Conservation (phyloP, 2,888 invertebrate species). For the Papilio protenor region DNA sequence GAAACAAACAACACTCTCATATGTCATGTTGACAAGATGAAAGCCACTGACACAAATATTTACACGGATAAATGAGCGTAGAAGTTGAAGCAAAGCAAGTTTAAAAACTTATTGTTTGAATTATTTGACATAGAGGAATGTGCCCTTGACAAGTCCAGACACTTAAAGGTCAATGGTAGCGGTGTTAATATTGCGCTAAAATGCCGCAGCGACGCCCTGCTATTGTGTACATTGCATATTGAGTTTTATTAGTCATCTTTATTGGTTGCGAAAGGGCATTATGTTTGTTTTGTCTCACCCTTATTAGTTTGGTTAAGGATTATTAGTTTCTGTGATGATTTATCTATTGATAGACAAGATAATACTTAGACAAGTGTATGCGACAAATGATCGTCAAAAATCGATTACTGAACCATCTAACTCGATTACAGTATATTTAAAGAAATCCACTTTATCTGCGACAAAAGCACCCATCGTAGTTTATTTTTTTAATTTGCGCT, state of each 20-base stretch:
- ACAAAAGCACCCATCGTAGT: not conserved
- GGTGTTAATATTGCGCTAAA: conserved; percentile 78
- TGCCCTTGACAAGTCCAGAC: not conserved
- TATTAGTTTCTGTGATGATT: conserved; percentile 27
- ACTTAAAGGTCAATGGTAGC: conserved; percentile 54
- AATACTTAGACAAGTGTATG: not conserved
- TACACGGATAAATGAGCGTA: not conserved
- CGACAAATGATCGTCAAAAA: not conserved
- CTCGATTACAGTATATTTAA: not conserved
- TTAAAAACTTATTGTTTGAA: not conserved
- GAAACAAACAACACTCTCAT: not conserved
- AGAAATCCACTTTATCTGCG: not conserved
- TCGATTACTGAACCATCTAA: not conserved
- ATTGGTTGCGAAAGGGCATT: conserved; percentile 68
- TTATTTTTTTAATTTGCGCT: conserved; percentile 27
- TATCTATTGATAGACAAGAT: not conserved
- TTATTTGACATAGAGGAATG: not conserved
- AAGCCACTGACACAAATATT: not conserved
- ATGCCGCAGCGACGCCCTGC: conserved; percentile 66
- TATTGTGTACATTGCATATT: conserved; percentile 71
- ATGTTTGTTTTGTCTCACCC: conserved; percentile 50
- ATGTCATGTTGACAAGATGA: not conserved
- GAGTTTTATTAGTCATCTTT: conserved; percentile 74
- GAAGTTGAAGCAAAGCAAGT: not conserved
- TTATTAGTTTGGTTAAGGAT: conserved; percentile 46